Base-by-base conservation (phyloP, 1,140 invertebrate genomes). In the Hormaphis cornu region DNA sequence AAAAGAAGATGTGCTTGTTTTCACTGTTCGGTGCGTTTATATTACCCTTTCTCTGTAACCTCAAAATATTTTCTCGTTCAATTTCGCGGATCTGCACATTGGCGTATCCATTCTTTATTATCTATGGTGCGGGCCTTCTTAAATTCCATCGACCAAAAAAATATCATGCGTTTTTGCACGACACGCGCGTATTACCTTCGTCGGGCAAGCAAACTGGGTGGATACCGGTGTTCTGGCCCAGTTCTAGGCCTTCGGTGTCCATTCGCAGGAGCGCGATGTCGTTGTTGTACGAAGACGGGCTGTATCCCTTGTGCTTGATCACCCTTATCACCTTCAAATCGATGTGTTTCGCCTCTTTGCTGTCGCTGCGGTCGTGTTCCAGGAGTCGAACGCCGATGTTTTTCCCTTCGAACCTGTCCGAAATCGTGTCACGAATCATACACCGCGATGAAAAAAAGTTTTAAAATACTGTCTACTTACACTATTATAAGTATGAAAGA, bases 261-360 rank as follows among this genome's bases (percentile, higher is more conserved):
- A 90, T 73, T 75, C 83, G 82, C 10, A 91, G 74, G 2, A 93
- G 76, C 1, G 89, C 89, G 48, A 93, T 90, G 72, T 93, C 90
- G 73, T 91, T 91, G 76, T 92, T 86, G 73, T 88, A 86, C 71
- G 83, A 88, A 3, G 76, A 75, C 7, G 82, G 80, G 69, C 86
- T 87, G 75, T 91, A 93, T 9, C 81, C 80, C 16, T 79, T 77
- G 75, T 93, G 90, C 37, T 81, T 82, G 56, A 86, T 83, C 4
- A 89, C 80, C 54, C 80, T 80, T 1, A 78, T 75, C 0, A 91
- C 80, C 74, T 77, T 79, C 12, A 77, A 77, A 35, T 81, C 79
- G 33, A 78, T 74, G 0, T 79, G 83, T 72, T 81, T 77, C 1
- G 84, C 82, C 72, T 88, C 86, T 20, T 70, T 72, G 0, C 78